Evolutionary conservation across 2,888 invertebrate species (phyloP), one percentile per base, ranked within the genome.

Genomic region (Morinoia aosen): DNA sequence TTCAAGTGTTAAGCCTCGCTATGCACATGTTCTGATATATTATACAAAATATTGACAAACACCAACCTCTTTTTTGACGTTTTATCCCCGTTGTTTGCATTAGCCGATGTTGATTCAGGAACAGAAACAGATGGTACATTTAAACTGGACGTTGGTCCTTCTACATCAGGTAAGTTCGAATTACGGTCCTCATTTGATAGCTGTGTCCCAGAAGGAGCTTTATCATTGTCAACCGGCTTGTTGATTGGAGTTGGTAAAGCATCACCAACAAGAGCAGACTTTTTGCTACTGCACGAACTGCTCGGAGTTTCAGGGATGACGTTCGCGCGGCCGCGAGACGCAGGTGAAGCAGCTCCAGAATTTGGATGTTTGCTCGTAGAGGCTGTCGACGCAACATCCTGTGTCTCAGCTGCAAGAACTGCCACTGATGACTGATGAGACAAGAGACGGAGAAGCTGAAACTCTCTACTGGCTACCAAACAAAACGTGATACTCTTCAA

Each of bases 271-370:
- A 76, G 76, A 76, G 8, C 48, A 57, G 93, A 57, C 56, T 39
- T 57, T 57, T n/a, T 57, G 57, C 57, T 33, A 33, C 93, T 93
- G 58, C 93, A 93, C 19, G 57, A 48, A 33, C 93, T 93, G 93
- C 93, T 57, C 56, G 93, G 93, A 57, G 93, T 93, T 48, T 93
- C 93, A 57, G 93, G 93, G 19, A 93, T 93, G n/a, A 57, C 93
- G 25, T 56, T 57, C 14, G 57, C 58, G 16, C 16, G 57, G 33
- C 57, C 57, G n/a, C 48, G 57, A 57, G 93, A 33, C 93, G 10
- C 57, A 57, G 91, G 5, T 57, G 91, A 91, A 57, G 91, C 12
- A 19, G 12, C 33, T 57, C 40, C n/a, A 33, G 25, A 25, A 33
- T 33, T 33, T 8, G 76, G 25, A 76, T 3, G 25, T 76, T 76